Evolutionary conservation across 1,140 invertebrate species (phyloP).

Genomic region (Pristionchus pacificus): DNA sequence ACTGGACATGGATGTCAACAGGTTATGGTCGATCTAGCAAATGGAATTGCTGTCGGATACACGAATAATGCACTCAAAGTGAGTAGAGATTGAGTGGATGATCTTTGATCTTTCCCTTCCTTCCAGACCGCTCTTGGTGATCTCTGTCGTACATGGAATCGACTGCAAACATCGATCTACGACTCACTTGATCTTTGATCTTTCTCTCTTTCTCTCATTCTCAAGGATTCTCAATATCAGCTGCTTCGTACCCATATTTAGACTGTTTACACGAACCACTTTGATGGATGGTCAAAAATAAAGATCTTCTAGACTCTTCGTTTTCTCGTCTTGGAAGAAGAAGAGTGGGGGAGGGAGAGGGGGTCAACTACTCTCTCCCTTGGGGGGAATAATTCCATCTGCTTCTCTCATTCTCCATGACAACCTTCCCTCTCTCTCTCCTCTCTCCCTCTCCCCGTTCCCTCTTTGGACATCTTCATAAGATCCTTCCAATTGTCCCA

Average conservation of each 20-base stretch:
- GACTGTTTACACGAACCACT: too few relatives aligned
- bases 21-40: constrained; percentile 33
- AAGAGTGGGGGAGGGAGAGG: neutral
- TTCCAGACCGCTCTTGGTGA: constrained; percentile 27
- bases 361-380: neutral
- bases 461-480: neutral
- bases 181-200: constrained; percentile 28
- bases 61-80: constrained; percentile 35
- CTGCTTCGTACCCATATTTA: too few relatives aligned
- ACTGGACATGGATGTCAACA: constrained; percentile 38
- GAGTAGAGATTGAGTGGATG: too few relatives aligned
- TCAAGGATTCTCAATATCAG: too few relatives aligned
- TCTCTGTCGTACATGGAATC: constrained; percentile 30
- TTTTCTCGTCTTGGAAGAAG: too few relatives aligned
- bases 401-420: constrained; percentile 10
- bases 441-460: neutral
- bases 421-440: constrained; percentile 1
- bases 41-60: constrained; percentile 30
- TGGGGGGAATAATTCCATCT: neutral
- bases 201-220: neutral
- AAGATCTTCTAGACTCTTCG: too few relatives aligned
- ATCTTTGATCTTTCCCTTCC: too few relatives aligned
- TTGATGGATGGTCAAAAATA: too few relatives aligned
- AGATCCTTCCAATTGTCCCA: neutral
- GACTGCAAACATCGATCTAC: constrained; percentile 22